Conservation (phyloP, 2,797 vertebrate species). For the Pantherophis alleghaniensis region DNA sequence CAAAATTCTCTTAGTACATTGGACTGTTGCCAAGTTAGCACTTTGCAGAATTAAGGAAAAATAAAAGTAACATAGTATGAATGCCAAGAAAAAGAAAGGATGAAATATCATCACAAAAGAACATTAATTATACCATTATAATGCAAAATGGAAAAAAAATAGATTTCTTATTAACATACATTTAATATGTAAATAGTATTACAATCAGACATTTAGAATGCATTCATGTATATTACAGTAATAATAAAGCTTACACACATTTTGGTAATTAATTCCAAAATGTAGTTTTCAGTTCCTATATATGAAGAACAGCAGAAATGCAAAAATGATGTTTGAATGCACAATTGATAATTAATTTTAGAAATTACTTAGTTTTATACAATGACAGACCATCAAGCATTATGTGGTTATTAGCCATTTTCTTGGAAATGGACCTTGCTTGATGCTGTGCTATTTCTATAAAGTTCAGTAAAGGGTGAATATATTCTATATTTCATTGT, state of each 20-base stretch:
- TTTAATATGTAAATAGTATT: neutral
- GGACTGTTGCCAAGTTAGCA: slow-evolving; percentile 36
- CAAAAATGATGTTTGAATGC: neutral
- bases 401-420: neutral
- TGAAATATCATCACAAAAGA: slow-evolving; percentile 52
- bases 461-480: neutral
- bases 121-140: slow-evolving; percentile 25
- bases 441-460: neutral
- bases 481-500: neutral
- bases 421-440: neutral
- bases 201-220: neutral
- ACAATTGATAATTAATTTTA: neutral
- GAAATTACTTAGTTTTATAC: neutral
- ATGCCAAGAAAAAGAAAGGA: slow-evolving; percentile 46
- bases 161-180: neutral
- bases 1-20: slow-evolving; percentile 51
- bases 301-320: neutral
- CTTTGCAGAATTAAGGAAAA: slow-evolving; percentile 46
- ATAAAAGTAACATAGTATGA: slow-evolving; percentile 46
- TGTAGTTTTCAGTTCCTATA: neutral
- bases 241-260: neutral
- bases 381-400: neutral
- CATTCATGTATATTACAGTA: neutral
- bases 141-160: slow-evolving; percentile 35
- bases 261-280: neutral